These are phyloP conservation scores for Platerodrilus igneus DNA, from an alignment of 2,888 invertebrate genomes.

Conservation along the genomic window DNA sequence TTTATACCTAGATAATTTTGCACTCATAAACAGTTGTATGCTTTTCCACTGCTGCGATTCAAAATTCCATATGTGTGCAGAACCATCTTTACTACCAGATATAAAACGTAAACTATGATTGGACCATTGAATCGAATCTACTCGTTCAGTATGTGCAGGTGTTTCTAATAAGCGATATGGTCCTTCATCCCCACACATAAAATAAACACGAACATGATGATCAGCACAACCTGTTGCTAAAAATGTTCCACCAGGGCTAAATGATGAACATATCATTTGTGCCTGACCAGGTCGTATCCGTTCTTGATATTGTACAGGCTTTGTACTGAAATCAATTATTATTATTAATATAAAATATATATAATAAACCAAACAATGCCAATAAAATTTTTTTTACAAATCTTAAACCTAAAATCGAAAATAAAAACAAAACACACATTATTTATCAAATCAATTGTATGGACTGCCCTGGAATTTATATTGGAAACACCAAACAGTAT, in stretches of 20 bases:
- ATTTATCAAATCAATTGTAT: too few species aligned
- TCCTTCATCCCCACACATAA: slow-evolving; percentile 69
- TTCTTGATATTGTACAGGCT: slow-evolving; percentile 89
- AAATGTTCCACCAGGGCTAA: slow-evolving; percentile 83
- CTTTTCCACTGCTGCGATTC: slow-evolving; percentile 87
- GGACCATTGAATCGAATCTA: slow-evolving; percentile 95
- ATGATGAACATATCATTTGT: slow-evolving; percentile 92
- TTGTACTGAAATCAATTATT: slow-evolving; percentile 55
- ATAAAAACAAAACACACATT: slow-evolving; percentile 1
- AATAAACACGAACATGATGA: slow-evolving; percentile 89
- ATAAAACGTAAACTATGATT: slow-evolving; percentile 83
- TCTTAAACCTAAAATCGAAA: slow-evolving; percentile 3
- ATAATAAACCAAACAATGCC: background rate
- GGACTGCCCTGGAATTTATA: too few species aligned
- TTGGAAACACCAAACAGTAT: too few species aligned
- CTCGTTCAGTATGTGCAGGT: slow-evolving; percentile 82
- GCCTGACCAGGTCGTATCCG: slow-evolving; percentile 88
- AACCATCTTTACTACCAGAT: slow-evolving; percentile 94
- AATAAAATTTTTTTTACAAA: background rate
- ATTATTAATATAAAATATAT: background rate
- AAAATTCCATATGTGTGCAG: slow-evolving; percentile 88
- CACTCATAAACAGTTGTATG: slow-evolving; percentile 66
- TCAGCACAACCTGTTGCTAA: slow-evolving; percentile 94
- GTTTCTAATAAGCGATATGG: slow-evolving; percentile 73
- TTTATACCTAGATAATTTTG: slow-evolving; percentile 56